These are phyloP conservation scores for Rotaria macrura DNA, from an alignment of 2,888 invertebrate genomes.

Conservation along the genomic window DNA sequence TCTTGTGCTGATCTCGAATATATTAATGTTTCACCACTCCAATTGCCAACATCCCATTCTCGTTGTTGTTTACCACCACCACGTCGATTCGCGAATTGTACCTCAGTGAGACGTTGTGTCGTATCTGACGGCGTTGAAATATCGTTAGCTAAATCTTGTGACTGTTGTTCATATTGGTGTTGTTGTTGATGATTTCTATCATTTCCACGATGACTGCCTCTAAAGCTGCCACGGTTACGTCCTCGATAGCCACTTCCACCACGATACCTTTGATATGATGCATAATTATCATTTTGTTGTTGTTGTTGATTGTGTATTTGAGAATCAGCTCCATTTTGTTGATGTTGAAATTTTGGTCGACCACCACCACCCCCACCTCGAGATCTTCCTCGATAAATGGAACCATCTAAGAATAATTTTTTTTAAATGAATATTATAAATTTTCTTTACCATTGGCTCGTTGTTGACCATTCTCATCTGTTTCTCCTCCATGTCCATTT, in stretches of 20 bases:
- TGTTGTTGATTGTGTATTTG: neutral
- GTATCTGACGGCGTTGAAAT: neutral
- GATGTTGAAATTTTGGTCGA: neutral
- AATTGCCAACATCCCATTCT: neutral
- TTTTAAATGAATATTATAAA: too few species aligned
- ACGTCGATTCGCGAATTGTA: neutral
- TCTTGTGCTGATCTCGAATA: neutral
- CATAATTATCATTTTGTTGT: neutral
- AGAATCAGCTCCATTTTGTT: neutral
- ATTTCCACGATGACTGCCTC: neutral
- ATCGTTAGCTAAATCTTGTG: neutral
- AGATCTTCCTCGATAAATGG: neutral
- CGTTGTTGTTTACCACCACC: neutral
- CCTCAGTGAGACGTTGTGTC: neutral
- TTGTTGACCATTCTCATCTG: neutral
- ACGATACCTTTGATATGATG: neutral
- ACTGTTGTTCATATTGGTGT: neutral
- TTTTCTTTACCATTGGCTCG: neutral
- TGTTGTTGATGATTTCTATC: constrained; percentile 4
- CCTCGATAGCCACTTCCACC: neutral
- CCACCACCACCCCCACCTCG: neutral
- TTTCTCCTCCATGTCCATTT: neutral
- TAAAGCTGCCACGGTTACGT: neutral
- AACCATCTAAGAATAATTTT: neutral
- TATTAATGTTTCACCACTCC: neutral